These are phyloP conservation scores for Parnassius glacialis DNA, from an alignment of 2,888 invertebrate species.

Conservation along the genomic window DNA sequence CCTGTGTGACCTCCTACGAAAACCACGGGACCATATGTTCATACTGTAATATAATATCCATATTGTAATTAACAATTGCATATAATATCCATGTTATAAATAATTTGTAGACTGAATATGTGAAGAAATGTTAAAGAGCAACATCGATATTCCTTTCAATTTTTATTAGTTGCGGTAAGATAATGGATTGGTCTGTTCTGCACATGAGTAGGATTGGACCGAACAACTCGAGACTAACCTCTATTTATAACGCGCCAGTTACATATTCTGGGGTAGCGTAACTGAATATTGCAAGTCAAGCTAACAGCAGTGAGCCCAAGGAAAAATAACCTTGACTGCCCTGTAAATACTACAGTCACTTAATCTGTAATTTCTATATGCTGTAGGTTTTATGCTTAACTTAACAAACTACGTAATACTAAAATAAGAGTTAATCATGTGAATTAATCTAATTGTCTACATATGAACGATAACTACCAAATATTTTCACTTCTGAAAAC, in stretches of 20 bases:
- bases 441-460: no score
- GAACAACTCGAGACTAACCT: constrained; percentile 61
- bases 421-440: no score
- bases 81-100: no score
- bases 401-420: no score
- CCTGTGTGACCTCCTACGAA: no score
- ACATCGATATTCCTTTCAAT: constrained; percentile 65
- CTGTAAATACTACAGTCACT: constrained; percentile 9
- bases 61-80: no score
- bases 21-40: no score
- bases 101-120: constrained; percentile 27
- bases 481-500: no score
- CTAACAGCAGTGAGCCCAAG: constrained; percentile 53
- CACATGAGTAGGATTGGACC: constrained; percentile 57
- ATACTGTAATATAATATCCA: no score
- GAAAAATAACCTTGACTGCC: constrained; percentile 12
- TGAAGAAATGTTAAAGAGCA: constrained; percentile 35
- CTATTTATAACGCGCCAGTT: constrained; percentile 70
- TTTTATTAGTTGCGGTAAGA: constrained; percentile 74
- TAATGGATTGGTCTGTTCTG: constrained; percentile 72
- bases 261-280: constrained; percentile 60
- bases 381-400: background rate
- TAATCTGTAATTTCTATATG: background rate
- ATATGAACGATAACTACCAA: no score
- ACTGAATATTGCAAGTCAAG: constrained; percentile 71